Evolutionary conservation across 1,140 invertebrate genomes (phyloP).

Genomic region (Stegodyphus mimosarum): DNA sequence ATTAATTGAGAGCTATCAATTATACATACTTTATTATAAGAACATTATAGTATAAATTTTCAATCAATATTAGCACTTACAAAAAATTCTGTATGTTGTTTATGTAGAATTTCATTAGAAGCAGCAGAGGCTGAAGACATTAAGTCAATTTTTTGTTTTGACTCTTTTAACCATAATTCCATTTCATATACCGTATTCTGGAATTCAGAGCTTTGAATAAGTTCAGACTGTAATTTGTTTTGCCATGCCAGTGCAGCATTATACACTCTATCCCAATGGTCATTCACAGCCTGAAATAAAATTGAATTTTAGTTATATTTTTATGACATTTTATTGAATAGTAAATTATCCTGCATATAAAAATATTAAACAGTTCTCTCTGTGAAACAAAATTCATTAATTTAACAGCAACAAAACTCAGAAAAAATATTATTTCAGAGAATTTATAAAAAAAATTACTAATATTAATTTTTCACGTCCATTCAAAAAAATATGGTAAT

Average conservation of each 20-base stretch:
- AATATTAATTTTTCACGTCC: too few relatives aligned
- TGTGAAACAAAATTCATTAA: too few relatives aligned
- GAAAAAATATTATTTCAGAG: too few relatives aligned
- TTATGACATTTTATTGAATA: too few relatives aligned
- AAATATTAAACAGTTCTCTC: too few relatives aligned
- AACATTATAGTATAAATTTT: neutral
- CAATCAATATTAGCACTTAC: constrained; percentile 17
- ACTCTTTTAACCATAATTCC: constrained; percentile 47
- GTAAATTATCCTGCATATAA: too few relatives aligned
- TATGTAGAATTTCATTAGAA: neutral
- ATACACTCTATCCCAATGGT: constrained; percentile 52
- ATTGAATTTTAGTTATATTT: too few relatives aligned
- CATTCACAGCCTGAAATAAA: constrained; percentile 47
- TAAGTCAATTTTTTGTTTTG: constrained; percentile 14
- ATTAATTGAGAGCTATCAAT: too few relatives aligned
- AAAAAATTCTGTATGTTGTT: constrained; percentile 47
- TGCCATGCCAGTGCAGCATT: constrained; percentile 36
- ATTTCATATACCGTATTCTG: constrained; percentile 48
- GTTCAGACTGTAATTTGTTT: constrained; percentile 41
- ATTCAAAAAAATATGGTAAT: too few relatives aligned
- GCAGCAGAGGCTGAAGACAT: neutral
- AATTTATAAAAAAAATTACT: too few relatives aligned
- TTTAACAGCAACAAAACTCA: too few relatives aligned
- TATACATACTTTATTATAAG: too few relatives aligned
- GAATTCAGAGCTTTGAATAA: constrained; percentile 52